These are phyloP conservation scores for Axis porcinus DNA, from an alignment of 2,113 vertebrate genomes.

Conservation along the genomic window DNA sequence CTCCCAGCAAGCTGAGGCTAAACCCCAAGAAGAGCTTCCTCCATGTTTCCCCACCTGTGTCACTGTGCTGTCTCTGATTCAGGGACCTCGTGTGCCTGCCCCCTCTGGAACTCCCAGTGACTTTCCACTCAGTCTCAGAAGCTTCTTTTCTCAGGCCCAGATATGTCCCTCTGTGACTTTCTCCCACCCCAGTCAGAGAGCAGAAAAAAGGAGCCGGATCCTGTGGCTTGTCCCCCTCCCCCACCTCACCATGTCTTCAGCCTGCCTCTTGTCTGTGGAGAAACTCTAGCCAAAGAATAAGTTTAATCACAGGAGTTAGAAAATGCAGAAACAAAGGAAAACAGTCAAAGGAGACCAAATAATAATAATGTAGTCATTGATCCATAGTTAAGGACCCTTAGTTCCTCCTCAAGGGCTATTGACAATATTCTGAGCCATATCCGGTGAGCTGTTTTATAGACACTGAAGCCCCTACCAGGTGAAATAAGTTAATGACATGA, in stretches of 20 bases:
- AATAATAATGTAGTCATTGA: neutral
- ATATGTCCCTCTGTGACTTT: neutral
- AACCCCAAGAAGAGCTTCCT: neutral
- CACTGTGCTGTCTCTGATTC: neutral
- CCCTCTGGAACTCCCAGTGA: no score
- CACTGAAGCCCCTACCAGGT: neutral
- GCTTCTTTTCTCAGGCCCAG: neutral
- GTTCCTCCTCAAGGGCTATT: neutral
- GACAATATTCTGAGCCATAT: neutral
- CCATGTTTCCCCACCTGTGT: neutral
- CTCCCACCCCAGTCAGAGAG: neutral
- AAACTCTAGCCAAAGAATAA: neutral
- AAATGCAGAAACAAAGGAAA: neutral
- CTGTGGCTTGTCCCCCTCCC: rapidly evolving
- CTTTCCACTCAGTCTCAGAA: neutral
- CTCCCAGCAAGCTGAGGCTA: neutral
- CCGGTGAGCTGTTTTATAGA: neutral
- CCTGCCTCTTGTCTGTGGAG: neutral
- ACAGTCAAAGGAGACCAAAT: neutral
- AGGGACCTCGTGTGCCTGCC: neutral
- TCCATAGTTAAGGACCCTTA: neutral
- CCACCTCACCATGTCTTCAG: rapidly evolving
- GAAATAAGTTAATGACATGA: neutral
- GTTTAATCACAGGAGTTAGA: neutral
- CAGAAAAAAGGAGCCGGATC: neutral